Evolutionary conservation across 2,888 invertebrate species (phyloP).

Genomic region (Tetragonula carbonaria): DNA sequence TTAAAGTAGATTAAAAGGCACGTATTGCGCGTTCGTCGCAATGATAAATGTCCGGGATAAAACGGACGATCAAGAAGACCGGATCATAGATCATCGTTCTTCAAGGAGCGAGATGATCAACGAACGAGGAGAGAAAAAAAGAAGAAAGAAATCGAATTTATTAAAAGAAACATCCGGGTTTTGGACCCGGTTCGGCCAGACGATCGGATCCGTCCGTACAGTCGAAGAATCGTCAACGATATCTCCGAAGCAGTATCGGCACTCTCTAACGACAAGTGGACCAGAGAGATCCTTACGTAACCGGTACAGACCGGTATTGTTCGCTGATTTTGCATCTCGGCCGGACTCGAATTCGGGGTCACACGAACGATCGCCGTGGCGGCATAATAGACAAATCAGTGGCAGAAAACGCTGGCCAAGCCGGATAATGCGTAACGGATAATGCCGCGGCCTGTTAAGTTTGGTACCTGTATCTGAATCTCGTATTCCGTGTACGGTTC

Average conservation of each 20-base stretch:
- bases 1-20: not conserved
- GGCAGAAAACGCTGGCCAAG: conserved; percentile 55
- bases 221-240: conserved; percentile 12
- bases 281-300: conserved; percentile 33
- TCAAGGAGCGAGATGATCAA: not conserved
- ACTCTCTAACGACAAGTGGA: conserved; percentile 5
- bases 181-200: not conserved
- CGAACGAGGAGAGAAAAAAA: not conserved
- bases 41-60: not conserved
- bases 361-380: not conserved
- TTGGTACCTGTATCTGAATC: conserved; percentile 74
- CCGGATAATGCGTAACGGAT: conserved; percentile 74
- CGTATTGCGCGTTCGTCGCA: not conserved
- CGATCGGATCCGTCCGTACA: conserved; percentile 15
- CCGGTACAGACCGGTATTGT: conserved; percentile 36
- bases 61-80: not conserved
- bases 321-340: conserved; percentile 43
- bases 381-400: conserved; percentile 59
- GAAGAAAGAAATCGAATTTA: not conserved
- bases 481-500: conserved; percentile 77
- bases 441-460: conserved; percentile 69
- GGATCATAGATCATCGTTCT: not conserved
- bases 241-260: not conserved
- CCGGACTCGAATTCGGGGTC: conserved; percentile 43
- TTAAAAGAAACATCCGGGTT: conserved; percentile 9